A percentile compares a stretch with the other conserved stretches of the same genome.
phyloP scores from a whole-genome alignment of 2,888 invertebrate species.

The Eumerus sabulonum region DNA sequence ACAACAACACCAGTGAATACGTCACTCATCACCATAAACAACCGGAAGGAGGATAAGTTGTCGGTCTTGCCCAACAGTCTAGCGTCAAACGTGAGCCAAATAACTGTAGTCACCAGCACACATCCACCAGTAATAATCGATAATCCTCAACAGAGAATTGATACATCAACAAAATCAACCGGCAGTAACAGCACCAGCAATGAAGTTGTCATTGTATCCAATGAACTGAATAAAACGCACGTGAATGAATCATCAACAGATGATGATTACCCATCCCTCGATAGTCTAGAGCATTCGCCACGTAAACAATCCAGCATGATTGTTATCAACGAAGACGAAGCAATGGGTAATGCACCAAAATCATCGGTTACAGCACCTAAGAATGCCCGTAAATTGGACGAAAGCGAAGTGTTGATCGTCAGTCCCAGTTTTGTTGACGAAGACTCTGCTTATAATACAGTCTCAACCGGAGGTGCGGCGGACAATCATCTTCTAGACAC shows the following conservation, averaged over 20 bases:
- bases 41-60: slow-evolving; percentile 72
- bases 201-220: slow-evolving; percentile 91
- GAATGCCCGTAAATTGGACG: slow-evolving; percentile 86
- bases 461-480: slow-evolving; percentile 73
- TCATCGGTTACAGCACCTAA: slow-evolving; percentile 71
- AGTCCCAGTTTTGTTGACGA: slow-evolving; percentile 85
- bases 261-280: slow-evolving; percentile 87
- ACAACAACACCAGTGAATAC: slow-evolving; percentile 75
- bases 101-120: slow-evolving; percentile 89
- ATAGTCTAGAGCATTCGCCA: slow-evolving; percentile 84
- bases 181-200: slow-evolving; percentile 78
- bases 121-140: slow-evolving; percentile 89
- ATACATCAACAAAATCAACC: slow-evolving; percentile 45
- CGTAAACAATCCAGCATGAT: slow-evolving; percentile 77
- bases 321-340: slow-evolving; percentile 71
- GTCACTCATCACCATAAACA: slow-evolving; percentile 78
- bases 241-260: slow-evolving; percentile 86
- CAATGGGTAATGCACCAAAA: slow-evolving; percentile 42
- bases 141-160: slow-evolving; percentile 77
- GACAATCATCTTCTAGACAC: slow-evolving; percentile 82
- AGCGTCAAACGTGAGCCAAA: slow-evolving; percentile 85
- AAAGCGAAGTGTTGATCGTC: slow-evolving; percentile 91
- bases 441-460: slow-evolving; percentile 82
- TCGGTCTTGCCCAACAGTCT: slow-evolving; percentile 86
- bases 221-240: slow-evolving; percentile 85